phyloP scores from a whole-genome alignment of 1,140 invertebrate genomes.

The Parapsyche elsis region DNA sequence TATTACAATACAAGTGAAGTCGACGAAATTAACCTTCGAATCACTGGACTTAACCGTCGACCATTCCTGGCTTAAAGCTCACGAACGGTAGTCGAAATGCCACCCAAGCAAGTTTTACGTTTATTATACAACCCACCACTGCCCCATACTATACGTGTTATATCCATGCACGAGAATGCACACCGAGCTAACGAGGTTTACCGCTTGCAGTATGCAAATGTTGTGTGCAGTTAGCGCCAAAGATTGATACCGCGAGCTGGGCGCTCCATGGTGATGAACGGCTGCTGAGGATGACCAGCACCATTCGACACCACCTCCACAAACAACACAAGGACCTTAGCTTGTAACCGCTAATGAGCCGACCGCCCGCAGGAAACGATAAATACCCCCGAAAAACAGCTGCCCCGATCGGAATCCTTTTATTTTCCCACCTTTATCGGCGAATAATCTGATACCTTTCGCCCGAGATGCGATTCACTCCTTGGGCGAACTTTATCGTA shows the following conservation, averaged over 20 bases:
- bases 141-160: too few species aligned
- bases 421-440: not conserved
- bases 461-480: not conserved
- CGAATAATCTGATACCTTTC: not conserved
- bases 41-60: not conserved
- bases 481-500: slow-evolving; percentile 21
- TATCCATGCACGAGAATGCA: too few species aligned
- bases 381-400: slow-evolving; percentile 45
- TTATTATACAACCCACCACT: too few species aligned
- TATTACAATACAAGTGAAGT: too few species aligned
- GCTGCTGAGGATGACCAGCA: not conserved
- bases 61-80: not conserved
- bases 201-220: too few species aligned
- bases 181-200: too few species aligned
- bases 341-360: slow-evolving; percentile 52
- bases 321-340: not conserved
- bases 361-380: slow-evolving; percentile 53
- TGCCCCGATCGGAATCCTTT: not conserved
- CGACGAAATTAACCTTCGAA: too few species aligned
- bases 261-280: not conserved
- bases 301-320: not conserved
- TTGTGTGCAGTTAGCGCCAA: not conserved
- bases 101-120: too few species aligned
- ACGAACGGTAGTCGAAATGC: too few species aligned
- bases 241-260: not conserved